Conservation (phyloP, 2,888 invertebrate species). For the Cheiracanthium punctorium region DNA sequence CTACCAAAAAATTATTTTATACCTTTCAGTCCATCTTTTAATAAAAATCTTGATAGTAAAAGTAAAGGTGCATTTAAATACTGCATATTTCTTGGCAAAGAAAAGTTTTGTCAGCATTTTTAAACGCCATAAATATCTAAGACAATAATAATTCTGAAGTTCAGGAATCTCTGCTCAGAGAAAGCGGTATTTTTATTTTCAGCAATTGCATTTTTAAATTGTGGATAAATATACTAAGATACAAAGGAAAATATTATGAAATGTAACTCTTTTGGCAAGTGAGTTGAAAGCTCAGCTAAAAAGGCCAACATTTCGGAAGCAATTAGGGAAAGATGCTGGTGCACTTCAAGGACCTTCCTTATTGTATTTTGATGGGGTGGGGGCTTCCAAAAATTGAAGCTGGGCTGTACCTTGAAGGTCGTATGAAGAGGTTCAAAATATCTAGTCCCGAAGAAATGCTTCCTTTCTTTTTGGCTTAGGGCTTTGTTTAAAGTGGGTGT, state of each 20-base stretch:
- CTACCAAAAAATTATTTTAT: no score
- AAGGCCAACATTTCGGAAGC: slow-evolving; percentile 37
- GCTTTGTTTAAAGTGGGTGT: background rate
- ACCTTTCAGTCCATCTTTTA: no score
- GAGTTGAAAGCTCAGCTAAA: slow-evolving; percentile 31
- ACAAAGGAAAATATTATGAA: slow-evolving; percentile 36
- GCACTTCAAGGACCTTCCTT: slow-evolving; percentile 44
- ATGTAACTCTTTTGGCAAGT: slow-evolving; percentile 29
- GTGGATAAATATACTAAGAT: background rate
- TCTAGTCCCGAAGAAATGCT: background rate
- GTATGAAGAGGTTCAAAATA: slow-evolving; percentile 10
- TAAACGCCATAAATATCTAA: background rate
- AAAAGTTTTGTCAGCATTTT: background rate
- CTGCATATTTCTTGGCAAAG: no score
- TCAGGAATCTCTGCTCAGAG: background rate
- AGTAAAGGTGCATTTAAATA: no score
- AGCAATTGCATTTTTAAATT: background rate
- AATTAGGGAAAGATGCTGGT: slow-evolving; percentile 36
- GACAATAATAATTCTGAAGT: background rate
- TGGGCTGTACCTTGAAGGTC: slow-evolving; percentile 11
- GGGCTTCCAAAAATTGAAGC: slow-evolving; percentile 2
- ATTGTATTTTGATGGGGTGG: slow-evolving; percentile 36
- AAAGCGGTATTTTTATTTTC: background rate
- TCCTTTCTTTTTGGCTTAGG: background rate
- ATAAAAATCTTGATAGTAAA: no score